phyloP scores from a whole-genome alignment of 1,140 invertebrate genomes.

The Steinernema khuongi region DNA sequence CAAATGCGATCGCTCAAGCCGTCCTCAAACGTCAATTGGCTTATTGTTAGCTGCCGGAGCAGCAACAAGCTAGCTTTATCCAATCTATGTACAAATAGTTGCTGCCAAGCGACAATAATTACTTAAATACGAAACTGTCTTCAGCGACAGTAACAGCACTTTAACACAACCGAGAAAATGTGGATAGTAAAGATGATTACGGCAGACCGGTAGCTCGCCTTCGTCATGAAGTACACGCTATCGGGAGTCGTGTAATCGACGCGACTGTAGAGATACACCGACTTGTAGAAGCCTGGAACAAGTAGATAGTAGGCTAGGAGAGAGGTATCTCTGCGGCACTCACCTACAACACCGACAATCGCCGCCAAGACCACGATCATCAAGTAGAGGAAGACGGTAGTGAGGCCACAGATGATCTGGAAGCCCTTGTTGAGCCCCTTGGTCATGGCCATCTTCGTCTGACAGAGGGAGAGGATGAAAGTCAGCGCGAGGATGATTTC shows the following conservation, averaged over 20 bases:
- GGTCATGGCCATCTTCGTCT: background rate
- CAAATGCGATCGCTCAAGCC: too few species aligned
- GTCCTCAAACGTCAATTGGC: too few species aligned
- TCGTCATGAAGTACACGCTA: background rate
- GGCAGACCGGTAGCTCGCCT: background rate
- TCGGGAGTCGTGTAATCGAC: background rate
- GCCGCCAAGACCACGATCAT: constrained; percentile 2
- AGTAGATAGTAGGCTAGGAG: background rate
- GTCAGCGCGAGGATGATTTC: background rate
- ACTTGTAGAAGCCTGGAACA: constrained; percentile 3
- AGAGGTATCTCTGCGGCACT: background rate
- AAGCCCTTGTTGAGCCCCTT: background rate
- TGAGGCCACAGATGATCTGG: background rate
- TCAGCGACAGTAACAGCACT: constrained; percentile 13
- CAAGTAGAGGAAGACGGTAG: constrained; percentile 7
- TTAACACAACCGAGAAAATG: constrained; percentile 3
- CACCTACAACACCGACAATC: constrained; percentile 1
- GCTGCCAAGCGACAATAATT: background rate
- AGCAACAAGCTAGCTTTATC: too few species aligned
- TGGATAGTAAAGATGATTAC: background rate
- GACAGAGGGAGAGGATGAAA: background rate
- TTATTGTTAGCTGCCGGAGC: too few species aligned
- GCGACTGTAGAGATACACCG: background rate
- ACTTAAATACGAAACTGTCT: background rate
- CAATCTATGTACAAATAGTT: background rate